Conservation (phyloP, 2,888 invertebrate species). For the Tanypteryx hageni region DNA sequence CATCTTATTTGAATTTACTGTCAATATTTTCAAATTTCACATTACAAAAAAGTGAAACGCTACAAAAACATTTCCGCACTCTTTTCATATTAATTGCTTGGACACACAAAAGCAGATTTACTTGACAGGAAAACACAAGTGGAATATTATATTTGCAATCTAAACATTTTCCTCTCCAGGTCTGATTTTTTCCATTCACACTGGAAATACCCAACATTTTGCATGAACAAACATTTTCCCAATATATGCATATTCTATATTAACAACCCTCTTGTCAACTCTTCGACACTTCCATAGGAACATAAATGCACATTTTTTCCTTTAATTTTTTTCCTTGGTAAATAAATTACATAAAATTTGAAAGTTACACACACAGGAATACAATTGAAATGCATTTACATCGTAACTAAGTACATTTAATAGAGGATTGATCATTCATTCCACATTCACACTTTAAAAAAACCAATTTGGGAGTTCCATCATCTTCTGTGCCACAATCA, state of each 20-base stretch:
- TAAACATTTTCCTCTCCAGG: not conserved
- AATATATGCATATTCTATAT: not conserved
- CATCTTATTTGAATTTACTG: constrained; percentile 47
- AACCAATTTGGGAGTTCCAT: constrained; percentile 27
- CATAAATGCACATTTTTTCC: constrained; percentile 52
- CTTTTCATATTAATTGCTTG: not conserved
- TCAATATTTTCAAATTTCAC: constrained; percentile 34
- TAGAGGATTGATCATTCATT: constrained; percentile 49
- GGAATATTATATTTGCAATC: constrained; percentile 45
- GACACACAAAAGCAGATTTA: constrained; percentile 17
- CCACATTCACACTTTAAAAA: constrained; percentile 51
- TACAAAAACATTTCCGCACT: constrained; percentile 7
- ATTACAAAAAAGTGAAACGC: constrained; percentile 47
- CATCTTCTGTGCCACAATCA: constrained; percentile 47
- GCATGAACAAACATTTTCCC: constrained; percentile 27
- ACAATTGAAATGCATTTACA: constrained; percentile 59
- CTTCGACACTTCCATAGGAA: constrained; percentile 49
- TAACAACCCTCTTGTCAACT: constrained; percentile 41
- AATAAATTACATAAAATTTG: constrained; percentile 58
- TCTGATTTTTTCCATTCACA: constrained; percentile 40
- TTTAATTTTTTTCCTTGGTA: constrained; percentile 20
- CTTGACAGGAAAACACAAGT: constrained; percentile 30
- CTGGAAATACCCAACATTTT: constrained; percentile 45
- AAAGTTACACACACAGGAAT: constrained; percentile 3
- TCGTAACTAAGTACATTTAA: constrained; percentile 50